These are phyloP conservation scores for Pelobates fuscus DNA, from an alignment of 2,113 vertebrate species.

Conservation along the genomic window DNA sequence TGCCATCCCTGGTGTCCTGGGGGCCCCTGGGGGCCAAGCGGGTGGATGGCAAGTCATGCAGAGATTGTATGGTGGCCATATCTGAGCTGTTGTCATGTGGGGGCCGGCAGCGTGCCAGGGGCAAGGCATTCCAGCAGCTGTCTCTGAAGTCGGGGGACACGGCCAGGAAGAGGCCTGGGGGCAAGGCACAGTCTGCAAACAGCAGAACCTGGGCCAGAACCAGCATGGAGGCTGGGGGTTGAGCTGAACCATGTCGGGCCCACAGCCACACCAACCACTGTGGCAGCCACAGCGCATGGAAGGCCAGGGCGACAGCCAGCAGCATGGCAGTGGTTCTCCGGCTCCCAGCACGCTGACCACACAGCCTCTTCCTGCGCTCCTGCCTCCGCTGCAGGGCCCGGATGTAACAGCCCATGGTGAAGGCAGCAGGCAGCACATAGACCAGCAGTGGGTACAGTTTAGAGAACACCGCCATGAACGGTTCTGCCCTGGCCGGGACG, in stretches of 20 bases:
- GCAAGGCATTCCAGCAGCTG: conserved; percentile 52
- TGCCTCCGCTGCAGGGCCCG: conserved; percentile 57
- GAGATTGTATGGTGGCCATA: conserved; percentile 49
- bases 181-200: conserved; percentile 67
- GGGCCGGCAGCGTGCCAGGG: conserved; percentile 44
- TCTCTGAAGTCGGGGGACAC: conserved; percentile 71
- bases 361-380: conserved; percentile 44
- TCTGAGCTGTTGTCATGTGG: conserved; percentile 57
- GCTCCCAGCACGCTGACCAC: conserved; percentile 53
- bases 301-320: conserved; percentile 64
- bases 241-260: conserved; percentile 58
- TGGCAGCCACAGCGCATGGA: conserved; percentile 71
- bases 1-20: conserved; percentile 43
- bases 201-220: conserved; percentile 66
- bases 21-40: background rate
- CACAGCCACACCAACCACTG: conserved; percentile 75
- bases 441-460: conserved; percentile 67
- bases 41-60: conserved; percentile 45
- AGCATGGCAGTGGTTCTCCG: conserved; percentile 62
- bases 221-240: conserved; percentile 63
- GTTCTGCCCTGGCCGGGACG: conserved; percentile 61
- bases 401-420: conserved; percentile 65
- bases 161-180: conserved; percentile 65
- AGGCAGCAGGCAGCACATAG: conserved; percentile 64
- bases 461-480: conserved; percentile 71